Evolutionary conservation across 2,888 invertebrate species (phyloP).

Genomic region (Andrena hattorfiana): DNA sequence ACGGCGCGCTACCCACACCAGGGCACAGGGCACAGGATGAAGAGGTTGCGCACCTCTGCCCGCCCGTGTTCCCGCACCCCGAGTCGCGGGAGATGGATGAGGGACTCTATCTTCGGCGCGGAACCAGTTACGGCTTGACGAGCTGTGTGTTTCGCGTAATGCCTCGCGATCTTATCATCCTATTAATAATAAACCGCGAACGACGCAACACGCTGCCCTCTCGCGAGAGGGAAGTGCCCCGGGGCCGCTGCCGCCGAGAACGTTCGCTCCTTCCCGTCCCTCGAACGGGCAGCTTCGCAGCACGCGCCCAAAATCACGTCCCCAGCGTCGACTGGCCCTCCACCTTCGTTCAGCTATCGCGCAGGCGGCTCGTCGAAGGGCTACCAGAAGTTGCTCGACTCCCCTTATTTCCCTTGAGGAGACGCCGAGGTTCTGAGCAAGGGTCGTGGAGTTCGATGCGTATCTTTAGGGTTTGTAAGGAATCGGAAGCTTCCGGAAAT

Average conservation of each 20-base stretch:
- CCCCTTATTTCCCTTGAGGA: not conserved
- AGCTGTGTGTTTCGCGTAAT: constrained; percentile 76
- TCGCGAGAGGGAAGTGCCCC: constrained; percentile 48
- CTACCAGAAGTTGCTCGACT: no score
- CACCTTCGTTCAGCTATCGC: not conserved
- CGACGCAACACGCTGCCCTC: constrained; percentile 54
- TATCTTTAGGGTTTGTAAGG: no score
- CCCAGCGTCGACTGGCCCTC: no score
- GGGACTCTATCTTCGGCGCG: constrained; percentile 70
- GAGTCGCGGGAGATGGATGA: constrained; percentile 74
- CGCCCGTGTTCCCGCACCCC: constrained; percentile 63
- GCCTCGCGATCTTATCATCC: constrained; percentile 76
- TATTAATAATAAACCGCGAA: constrained; percentile 78
- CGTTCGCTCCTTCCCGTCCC: constrained; percentile 13
- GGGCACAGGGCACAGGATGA: constrained; percentile 20
- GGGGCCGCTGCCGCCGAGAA: constrained; percentile 2
- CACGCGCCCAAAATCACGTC: constrained; percentile 42
- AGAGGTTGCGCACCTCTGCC: constrained; percentile 55
- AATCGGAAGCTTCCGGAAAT: no score
- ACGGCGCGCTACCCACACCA: constrained; percentile 36
- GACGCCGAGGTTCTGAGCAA: not conserved
- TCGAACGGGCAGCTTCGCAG: not conserved
- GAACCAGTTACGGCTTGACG: constrained; percentile 75
- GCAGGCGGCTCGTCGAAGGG: no score
- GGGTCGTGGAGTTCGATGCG: not conserved